Conservation (phyloP, 23 tunicate species). For the Halocynthia roretzi region DNA sequence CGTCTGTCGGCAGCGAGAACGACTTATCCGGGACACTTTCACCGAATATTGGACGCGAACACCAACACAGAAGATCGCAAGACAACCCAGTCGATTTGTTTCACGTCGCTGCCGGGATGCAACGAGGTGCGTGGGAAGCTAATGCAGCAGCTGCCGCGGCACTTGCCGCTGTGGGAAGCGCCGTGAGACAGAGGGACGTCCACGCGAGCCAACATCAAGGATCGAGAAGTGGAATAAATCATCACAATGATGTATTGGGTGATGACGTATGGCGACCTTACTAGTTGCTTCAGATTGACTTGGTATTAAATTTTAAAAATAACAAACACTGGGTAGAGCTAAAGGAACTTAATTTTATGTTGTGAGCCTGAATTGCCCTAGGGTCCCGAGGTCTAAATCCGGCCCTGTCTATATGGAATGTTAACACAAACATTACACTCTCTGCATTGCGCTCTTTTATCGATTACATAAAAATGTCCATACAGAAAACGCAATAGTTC, state of each 20-base stretch:
- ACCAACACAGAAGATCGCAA: constrained; percentile 5
- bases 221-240: not conserved
- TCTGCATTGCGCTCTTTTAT: too few relatives aligned
- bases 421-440: too few relatives aligned
- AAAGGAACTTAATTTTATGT: too few relatives aligned
- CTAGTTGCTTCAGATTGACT: not conserved
- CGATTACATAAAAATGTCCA: too few relatives aligned
- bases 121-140: constrained; percentile 9
- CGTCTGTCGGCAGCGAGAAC: constrained; percentile 77
- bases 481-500: too few relatives aligned
- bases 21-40: constrained; percentile 74
- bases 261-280: constrained; percentile 97
- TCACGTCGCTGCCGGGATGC: constrained; percentile 20
- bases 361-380: too few relatives aligned
- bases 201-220: constrained; percentile 29
- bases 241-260: constrained; percentile 24
- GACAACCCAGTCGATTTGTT: constrained; percentile 15
- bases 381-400: too few relatives aligned
- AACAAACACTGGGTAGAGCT: too few relatives aligned
- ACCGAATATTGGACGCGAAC: constrained; percentile 48
- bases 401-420: too few relatives aligned
- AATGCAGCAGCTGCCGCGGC: constrained; percentile 11
- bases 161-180: constrained; percentile 19
- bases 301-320: too few relatives aligned
- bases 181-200: constrained; percentile 52